Base-by-base conservation (phyloP, 2,888 invertebrate species). In the Hyalella azteca region DNA sequence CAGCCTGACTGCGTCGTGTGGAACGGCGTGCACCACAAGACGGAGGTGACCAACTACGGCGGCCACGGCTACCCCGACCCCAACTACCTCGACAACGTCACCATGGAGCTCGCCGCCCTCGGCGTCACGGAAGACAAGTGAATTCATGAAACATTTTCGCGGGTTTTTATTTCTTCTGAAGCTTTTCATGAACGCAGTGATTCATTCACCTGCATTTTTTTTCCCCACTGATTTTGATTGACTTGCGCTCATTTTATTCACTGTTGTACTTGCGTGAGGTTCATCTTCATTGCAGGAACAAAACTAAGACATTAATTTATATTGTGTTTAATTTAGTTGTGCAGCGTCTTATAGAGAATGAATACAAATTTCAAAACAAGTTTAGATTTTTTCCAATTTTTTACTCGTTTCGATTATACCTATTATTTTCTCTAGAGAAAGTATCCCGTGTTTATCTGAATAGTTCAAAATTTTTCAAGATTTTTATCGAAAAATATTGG, bases 1-100 rank as follows among this genome's bases (percentile, higher is more conserved):
- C 92, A 94, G 86, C 93, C 94, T 87, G 94, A 96, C 89, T 95
- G 95, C 82, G 94, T 97, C 79, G 92, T 95, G 73, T 97, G 97
- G 97, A 94, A 94, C 87, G 93, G 92, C 86, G 93, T 95, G 82
- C 95, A 95, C 86, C 95, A 95, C 87, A 95, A 95, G 88, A 95
- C 95, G 81, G 92, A 93, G 88, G 60, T 66, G 66, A 89, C 91
- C 39, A 86, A 86, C 81, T 88, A 88, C 50, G 88, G 22, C 22
- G 83, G 83, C 7, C 85, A 91, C 85, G 93, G 93, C 85, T 94
- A 93, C 88, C 94, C 94, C 2, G 94, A 94, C 89, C 91, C 91
- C 3, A 91, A 91, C 81, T 95, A 94, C 88, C 89, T 95, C 85
- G 92, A 92, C 86, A 91, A 91, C 85, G 91, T 92, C n/a, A 86